Percentiles rank a stretch among this genome's conserved stretches.
Evolutionary conservation across 2,888 invertebrate genomes (phyloP).

Genomic region (Shargacucullia verbasci): DNA sequence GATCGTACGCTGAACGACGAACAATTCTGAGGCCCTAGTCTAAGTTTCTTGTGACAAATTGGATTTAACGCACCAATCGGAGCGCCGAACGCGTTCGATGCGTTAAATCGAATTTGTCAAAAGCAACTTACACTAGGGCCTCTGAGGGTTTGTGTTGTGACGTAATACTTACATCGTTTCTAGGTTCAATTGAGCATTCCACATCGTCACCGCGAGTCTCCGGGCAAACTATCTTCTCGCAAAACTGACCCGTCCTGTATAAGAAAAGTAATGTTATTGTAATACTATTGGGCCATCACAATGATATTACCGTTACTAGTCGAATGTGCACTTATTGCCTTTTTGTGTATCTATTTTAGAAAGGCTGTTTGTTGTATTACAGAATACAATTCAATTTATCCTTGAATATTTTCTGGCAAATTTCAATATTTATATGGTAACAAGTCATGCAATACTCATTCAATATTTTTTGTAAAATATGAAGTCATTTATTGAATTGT

Average conservation of each 20-base stretch:
- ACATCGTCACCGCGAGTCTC: slow-evolving; percentile 65
- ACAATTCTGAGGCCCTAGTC: too few relatives aligned
- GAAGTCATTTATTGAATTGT: too few relatives aligned
- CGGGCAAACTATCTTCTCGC: slow-evolving; percentile 59
- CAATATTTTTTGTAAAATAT: too few relatives aligned
- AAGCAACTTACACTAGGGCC: too few relatives aligned
- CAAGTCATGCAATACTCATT: too few relatives aligned
- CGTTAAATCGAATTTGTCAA: too few relatives aligned
- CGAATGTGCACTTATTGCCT: neutral
- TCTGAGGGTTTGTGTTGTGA: neutral
- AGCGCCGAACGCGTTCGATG: too few relatives aligned
- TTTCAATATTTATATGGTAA: neutral
- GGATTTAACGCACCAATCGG: too few relatives aligned
- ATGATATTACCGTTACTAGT: slow-evolving; percentile 3
- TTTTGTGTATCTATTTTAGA: slow-evolving; percentile 23
- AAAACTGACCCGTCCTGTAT: slow-evolving; percentile 66
- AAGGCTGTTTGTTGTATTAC: slow-evolving; percentile 5
- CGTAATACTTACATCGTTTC: slow-evolving; percentile 63
- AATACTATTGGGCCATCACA: slow-evolving; percentile 3
- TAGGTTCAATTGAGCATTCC: slow-evolving; percentile 59
- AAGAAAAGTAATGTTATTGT: slow-evolving; percentile 12
- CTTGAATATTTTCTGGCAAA: slow-evolving; percentile 2
- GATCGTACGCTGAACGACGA: too few relatives aligned
- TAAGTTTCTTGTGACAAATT: too few relatives aligned
- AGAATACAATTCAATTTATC: slow-evolving; percentile 2